A percentile compares a stretch with the other conserved stretches of the same genome.
phyloP scores from a whole-genome alignment of 2,888 invertebrate genomes.

The Nebria brevicollis region DNA sequence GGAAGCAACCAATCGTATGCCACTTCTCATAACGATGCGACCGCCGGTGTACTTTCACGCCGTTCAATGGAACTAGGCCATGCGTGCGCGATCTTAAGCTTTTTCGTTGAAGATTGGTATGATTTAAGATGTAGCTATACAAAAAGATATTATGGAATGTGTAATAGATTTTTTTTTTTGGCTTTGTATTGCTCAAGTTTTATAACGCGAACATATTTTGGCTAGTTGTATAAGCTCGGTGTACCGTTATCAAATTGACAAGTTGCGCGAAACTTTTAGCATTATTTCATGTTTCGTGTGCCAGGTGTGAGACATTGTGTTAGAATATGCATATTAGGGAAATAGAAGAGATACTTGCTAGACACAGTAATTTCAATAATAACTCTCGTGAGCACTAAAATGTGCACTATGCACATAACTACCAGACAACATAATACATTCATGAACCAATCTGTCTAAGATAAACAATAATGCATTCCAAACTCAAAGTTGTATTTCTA shows the following conservation, averaged over 20 bases:
- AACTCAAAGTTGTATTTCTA: slow-evolving; percentile 6
- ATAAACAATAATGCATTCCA: slow-evolving; percentile 23
- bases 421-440: slow-evolving; percentile 31
- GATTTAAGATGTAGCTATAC: not conserved
- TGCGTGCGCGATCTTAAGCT: slow-evolving; percentile 12
- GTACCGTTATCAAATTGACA: no score
- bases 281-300: slow-evolving; percentile 23
- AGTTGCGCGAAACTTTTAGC: slow-evolving; percentile 18
- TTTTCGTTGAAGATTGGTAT: not conserved
- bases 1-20: slow-evolving; percentile 9
- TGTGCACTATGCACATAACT: slow-evolving; percentile 16
- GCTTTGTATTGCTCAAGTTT: no score
- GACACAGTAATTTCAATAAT: slow-evolving; percentile 40
- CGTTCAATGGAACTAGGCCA: slow-evolving; percentile 13
- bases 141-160: not conserved
- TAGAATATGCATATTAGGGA: slow-evolving; percentile 28
- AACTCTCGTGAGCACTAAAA: slow-evolving; percentile 26
- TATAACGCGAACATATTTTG: no score
- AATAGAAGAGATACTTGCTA: slow-evolving; percentile 26
- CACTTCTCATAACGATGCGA: slow-evolving; percentile 14
- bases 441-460: slow-evolving; percentile 34
- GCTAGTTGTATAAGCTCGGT: no score
- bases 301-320: slow-evolving; percentile 27
- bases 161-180: not conserved
- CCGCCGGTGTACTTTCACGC: not conserved